These are phyloP conservation scores for Criorhina ranunculi DNA, from an alignment of 2,888 invertebrate genomes.

Conservation along the genomic window DNA sequence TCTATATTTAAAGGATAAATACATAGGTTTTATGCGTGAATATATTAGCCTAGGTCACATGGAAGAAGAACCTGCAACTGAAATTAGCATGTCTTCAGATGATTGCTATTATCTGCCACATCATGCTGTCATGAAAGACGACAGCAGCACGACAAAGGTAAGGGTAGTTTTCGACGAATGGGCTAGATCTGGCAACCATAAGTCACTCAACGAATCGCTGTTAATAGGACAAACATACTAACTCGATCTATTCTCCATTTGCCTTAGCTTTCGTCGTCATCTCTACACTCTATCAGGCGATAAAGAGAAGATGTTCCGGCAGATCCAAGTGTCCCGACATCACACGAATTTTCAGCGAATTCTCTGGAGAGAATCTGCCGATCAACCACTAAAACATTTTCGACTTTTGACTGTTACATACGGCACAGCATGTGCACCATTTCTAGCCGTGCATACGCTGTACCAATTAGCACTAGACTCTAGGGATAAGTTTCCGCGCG, in stretches of 20 bases:
- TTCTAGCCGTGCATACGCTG: neutral
- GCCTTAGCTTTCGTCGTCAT: constrained; percentile 40
- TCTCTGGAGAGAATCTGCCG: too few relatives aligned
- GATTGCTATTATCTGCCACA: constrained; percentile 17
- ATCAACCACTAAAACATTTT: too few relatives aligned
- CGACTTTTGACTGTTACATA: too few relatives aligned
- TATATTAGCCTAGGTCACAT: constrained; percentile 30
- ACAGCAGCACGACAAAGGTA: constrained; percentile 31
- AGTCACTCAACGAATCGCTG: constrained; percentile 47
- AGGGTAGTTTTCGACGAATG: constrained; percentile 10
- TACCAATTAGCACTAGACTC: neutral
- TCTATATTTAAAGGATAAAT: neutral
- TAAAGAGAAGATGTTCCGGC: neutral
- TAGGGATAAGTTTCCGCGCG: neutral
- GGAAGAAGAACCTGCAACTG: constrained; percentile 7
- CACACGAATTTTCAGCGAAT: too few relatives aligned
- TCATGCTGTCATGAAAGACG: constrained; percentile 19
- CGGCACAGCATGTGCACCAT: too few relatives aligned
- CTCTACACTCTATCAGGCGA: constrained; percentile 43
- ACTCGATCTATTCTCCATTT: constrained; percentile 35
- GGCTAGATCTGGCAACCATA: neutral
- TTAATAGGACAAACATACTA: constrained; percentile 40
- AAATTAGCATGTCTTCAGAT: neutral
- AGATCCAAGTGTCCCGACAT: too few relatives aligned
- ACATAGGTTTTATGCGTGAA: constrained; percentile 9